A percentile compares a stretch with the other conserved stretches of the same genome.
Conservation (phyloP, 2,113 vertebrate genomes). For the Phaethornis superciliosus region DNA sequence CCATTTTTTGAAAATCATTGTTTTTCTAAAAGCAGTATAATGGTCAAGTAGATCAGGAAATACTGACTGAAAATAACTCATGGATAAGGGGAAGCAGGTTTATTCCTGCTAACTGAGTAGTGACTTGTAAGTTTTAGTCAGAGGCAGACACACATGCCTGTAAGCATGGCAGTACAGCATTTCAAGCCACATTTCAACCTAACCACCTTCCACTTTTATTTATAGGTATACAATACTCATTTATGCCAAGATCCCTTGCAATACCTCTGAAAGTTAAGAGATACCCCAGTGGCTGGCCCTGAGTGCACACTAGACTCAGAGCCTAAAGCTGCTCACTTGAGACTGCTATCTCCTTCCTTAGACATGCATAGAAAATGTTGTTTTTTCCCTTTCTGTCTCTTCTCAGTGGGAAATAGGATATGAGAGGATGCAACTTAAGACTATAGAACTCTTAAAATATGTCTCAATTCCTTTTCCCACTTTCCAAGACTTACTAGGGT, state of each 20-base stretch:
- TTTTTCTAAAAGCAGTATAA: not conserved
- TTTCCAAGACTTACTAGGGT: not conserved
- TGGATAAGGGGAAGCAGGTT: not conserved
- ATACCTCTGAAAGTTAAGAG: not conserved
- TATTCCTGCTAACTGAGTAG: not conserved
- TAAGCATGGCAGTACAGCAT: not conserved
- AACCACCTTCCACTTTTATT: not conserved
- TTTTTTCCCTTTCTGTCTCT: not conserved
- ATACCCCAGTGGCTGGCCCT: not conserved
- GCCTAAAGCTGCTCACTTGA: not conserved
- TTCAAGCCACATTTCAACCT: not conserved
- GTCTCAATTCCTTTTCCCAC: not conserved
- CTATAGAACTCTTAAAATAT: not conserved
- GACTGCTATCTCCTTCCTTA: not conserved
- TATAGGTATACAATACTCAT: not conserved
- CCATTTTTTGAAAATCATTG: not conserved
- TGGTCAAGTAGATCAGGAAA: not conserved
- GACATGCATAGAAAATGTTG: not conserved
- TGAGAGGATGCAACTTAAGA: not conserved
- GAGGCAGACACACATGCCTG: not conserved
- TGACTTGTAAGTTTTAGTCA: not conserved
- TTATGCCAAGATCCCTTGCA: not conserved
- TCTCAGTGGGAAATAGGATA: not conserved
- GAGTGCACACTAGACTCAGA: not conserved
- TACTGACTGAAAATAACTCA: not conserved